phyloP scores from a whole-genome alignment of 2,888 invertebrate genomes.

The Acanthosepion pharaonis region DNA sequence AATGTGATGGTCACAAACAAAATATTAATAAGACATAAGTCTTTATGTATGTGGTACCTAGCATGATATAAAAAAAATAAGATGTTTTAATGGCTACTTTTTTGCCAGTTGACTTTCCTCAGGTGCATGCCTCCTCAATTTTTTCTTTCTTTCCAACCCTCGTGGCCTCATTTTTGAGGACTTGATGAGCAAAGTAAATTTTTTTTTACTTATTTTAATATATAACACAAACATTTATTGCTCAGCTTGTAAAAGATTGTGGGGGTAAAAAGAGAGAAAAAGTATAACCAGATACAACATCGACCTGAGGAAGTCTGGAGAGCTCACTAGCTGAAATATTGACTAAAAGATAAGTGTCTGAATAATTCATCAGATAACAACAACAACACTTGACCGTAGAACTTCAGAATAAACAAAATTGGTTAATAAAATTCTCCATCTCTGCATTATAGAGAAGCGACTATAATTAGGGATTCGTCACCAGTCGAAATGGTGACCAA shows the following conservation, averaged over 20 bases:
- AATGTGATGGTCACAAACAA: neutral
- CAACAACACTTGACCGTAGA: neutral
- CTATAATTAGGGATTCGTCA: neutral
- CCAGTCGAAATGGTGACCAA: neutral
- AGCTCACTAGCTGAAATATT: neutral
- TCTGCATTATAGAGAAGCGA: no score
- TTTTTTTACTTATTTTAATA: neutral
- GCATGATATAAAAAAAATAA: neutral
- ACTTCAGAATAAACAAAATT: neutral
- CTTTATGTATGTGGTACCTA: neutral
- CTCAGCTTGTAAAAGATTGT: neutral
- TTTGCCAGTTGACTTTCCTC: neutral
- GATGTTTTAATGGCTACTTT: neutral
- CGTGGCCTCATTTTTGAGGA: neutral
- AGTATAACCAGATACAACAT: no score
- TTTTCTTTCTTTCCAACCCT: neutral
- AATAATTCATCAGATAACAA: neutral
- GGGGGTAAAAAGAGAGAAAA: no score
- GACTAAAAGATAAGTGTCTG: neutral
- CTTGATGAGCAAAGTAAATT: neutral
- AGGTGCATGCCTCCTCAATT: neutral
- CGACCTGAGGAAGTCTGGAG: no score
- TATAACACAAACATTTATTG: neutral
- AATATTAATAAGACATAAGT: neutral
- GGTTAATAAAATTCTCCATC: no score